These are phyloP conservation scores for Graphium colonna DNA, from an alignment of 2,888 invertebrate genomes.

Conservation along the genomic window DNA sequence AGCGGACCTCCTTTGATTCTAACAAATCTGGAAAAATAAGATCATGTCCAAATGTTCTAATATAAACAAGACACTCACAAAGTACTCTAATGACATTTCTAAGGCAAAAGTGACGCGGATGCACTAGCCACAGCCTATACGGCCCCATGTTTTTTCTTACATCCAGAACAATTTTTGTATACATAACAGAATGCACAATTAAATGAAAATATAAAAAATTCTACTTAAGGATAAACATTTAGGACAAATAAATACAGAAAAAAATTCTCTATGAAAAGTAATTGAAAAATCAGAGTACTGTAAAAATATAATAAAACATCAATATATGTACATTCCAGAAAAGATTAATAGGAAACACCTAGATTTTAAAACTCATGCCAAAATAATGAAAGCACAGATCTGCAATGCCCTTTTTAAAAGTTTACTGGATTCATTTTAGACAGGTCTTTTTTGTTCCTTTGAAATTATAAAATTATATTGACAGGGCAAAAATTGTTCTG, in stretches of 20 bases:
- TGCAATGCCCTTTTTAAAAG: constrained; percentile 15
- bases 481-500: constrained; percentile 53
- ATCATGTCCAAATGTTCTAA: constrained; percentile 44
- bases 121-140: constrained; percentile 53
- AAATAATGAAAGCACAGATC: constrained; percentile 13
- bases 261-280: constrained; percentile 6
- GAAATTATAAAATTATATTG: constrained; percentile 3
- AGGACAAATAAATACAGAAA: constrained; percentile 21
- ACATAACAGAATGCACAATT: constrained; percentile 28
- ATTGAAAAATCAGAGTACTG: constrained; percentile 12
- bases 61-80: constrained; percentile 48
- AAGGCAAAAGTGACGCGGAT: constrained; percentile 61
- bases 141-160: constrained; percentile 54
- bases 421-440: not conserved
- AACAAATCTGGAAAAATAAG: constrained; percentile 26
- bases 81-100: constrained; percentile 46
- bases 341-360: constrained; percentile 4
- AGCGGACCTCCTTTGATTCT: constrained; percentile 6
- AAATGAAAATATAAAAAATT: constrained; percentile 20
- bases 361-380: not conserved
- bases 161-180: constrained; percentile 72
- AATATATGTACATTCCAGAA: constrained; percentile 17
- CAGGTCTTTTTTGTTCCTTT: not conserved
- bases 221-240: constrained; percentile 15
- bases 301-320: constrained; percentile 6